Evolutionary conservation across 2,113 vertebrate genomes (phyloP), one percentile per base, ranked within the genome.

Genomic region (Spea multiplicata): DNA sequence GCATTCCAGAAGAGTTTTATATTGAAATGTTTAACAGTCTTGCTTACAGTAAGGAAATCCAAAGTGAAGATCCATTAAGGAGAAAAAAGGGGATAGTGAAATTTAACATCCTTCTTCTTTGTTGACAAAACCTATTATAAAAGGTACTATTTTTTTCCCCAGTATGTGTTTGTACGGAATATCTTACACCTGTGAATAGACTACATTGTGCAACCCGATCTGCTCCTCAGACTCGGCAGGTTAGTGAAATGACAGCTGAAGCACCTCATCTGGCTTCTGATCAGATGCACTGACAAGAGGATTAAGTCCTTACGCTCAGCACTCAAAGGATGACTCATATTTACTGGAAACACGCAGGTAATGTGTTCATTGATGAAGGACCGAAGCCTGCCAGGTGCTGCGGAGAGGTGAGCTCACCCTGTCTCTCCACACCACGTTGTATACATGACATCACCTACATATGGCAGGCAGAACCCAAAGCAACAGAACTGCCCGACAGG

Each of bases 301-400:
- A 65, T 50, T 52, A 75, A 75, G 62, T 10, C 61, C 30, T 75
- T 66, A 14, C 46, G 62, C 48, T 74, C 46, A 55, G 44, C 9
- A 46, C 17, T 59, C 14, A 68, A 16, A 52, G 45, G 52, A 59
- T 68, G 65, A 76, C 75, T 76, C 45, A 30, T 69, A n/a, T 55
- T 76, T 69, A 69, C 66, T 76, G 66, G 75, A 76, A 76, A 69
- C 45, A 30, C 30, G 30, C 30, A 76, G 66, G 65, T 68, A 59
- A 9, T 61, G 52, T 44, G 52, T 48, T 68, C 14, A 59, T 8
- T 59, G 53, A 53, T 49, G 44, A 59, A 13, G 52, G 65, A 76
- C 52, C n/a, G 13, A 69, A 69, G 62, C 64, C 64, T 76, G 66
- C 66, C 66, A 76, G 75, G 75, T 76, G 65, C 57, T 13, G 44